These are phyloP conservation scores for Odontamblyopus rebecca DNA, from an alignment of 2,797 vertebrate genomes.

Conservation along the genomic window DNA sequence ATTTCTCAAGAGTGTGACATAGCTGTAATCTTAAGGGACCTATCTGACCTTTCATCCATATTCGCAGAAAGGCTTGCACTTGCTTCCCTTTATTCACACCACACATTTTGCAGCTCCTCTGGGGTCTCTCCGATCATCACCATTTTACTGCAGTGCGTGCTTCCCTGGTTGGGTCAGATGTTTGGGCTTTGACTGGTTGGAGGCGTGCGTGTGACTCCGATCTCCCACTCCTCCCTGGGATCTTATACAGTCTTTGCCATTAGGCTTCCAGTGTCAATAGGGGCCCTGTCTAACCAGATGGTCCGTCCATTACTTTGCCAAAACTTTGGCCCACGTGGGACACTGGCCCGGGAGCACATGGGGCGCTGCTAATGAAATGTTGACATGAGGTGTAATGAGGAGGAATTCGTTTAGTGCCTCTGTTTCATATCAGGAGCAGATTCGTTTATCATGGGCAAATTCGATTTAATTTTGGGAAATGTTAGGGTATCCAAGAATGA, in stretches of 20 bases:
- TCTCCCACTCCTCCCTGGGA: constrained; percentile 41
- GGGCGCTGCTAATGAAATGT: constrained; percentile 52
- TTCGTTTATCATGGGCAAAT: constrained; percentile 43
- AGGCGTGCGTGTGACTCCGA: constrained; percentile 50
- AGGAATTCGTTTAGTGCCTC: constrained; percentile 46
- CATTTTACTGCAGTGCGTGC: constrained; percentile 58
- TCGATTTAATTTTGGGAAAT: constrained; percentile 26
- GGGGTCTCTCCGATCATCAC: constrained; percentile 44
- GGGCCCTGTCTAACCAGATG: constrained; percentile 60
- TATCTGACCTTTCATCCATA: constrained; percentile 40
- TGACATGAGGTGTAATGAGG: constrained; percentile 42
- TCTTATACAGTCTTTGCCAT: constrained; percentile 45
- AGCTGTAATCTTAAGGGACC: constrained; percentile 25
- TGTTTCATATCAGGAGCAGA: constrained; percentile 47
- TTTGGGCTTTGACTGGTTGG: constrained; percentile 37
- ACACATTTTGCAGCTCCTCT: constrained; percentile 40
- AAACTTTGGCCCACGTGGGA: constrained; percentile 43
- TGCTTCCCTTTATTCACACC: constrained; percentile 34
- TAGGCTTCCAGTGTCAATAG: constrained; percentile 45
- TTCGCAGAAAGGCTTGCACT: constrained; percentile 15
- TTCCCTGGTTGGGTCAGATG: constrained; percentile 52
- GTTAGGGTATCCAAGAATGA: not conserved
- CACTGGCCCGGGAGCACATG: constrained; percentile 45
- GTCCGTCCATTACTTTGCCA: constrained; percentile 42
- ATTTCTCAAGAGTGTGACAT: constrained; percentile 27